A percentile compares a stretch with the other conserved stretches of the same genome.
These are phyloP conservation scores for Drosophila simulans DNA, from an alignment of 1,140 invertebrate genomes.

Conservation along the genomic window DNA sequence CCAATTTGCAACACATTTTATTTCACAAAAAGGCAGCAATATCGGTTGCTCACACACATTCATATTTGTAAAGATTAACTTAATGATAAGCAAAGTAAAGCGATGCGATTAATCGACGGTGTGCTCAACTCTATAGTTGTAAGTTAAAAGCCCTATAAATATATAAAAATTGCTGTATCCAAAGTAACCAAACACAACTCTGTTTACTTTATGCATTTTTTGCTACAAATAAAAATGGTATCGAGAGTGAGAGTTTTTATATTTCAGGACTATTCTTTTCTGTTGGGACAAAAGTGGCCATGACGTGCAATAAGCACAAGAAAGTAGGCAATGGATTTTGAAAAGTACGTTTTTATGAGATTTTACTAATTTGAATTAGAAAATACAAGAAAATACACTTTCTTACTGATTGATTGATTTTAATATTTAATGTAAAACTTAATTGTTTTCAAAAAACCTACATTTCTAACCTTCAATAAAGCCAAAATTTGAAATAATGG, in stretches of 20 bases:
- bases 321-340: neutral
- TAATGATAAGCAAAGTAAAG: slow-evolving; percentile 28
- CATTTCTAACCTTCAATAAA: neutral
- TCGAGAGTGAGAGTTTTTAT: neutral
- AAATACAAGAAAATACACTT: neutral
- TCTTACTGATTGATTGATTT: too few relatives aligned
- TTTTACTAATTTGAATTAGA: neutral
- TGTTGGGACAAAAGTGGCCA: neutral
- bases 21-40: slow-evolving; percentile 29
- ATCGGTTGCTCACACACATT: slow-evolving; percentile 41
- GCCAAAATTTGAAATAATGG: neutral
- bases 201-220: slow-evolving; percentile 7
- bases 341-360: too few relatives aligned
- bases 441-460: neutral
- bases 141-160: slow-evolving; percentile 40
- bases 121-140: slow-evolving; percentile 52
- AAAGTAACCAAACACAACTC: slow-evolving; percentile 27
- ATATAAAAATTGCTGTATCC: slow-evolving; percentile 42
- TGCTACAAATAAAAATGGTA: slow-evolving; percentile 3
- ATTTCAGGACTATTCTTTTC: neutral
- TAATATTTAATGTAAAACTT: neutral
- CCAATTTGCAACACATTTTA: slow-evolving; percentile 51
- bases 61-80: slow-evolving; percentile 37
- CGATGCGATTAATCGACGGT: slow-evolving; percentile 36
- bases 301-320: neutral